Evolutionary conservation across 2,797 vertebrate genomes (phyloP).

Genomic region (Hyperoplus lanceolatus): DNA sequence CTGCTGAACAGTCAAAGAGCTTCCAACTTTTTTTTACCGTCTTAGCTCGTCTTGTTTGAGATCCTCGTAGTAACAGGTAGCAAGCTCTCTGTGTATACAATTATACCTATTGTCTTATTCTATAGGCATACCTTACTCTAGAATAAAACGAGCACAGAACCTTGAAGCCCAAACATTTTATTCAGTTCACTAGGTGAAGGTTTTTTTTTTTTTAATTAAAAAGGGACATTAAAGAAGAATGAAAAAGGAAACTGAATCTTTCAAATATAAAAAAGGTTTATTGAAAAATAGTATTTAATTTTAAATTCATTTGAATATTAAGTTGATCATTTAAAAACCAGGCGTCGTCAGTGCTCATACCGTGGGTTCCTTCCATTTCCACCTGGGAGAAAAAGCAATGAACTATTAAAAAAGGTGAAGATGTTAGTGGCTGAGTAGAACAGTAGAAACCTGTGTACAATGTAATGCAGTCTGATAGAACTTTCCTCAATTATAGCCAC

Average conservation of each 20-base stretch:
- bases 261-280: conserved; percentile 8
- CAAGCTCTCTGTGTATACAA: too few relatives aligned
- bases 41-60: neutral
- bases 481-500: neutral
- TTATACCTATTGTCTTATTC: too few relatives aligned
- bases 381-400: conserved; percentile 47
- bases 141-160: neutral
- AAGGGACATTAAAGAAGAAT: neutral
- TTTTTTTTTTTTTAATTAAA: too few relatives aligned
- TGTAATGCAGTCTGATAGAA: neutral
- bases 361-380: conserved; percentile 45
- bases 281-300: conserved; percentile 29
- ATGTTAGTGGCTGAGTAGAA: neutral
- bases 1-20: too few relatives aligned
- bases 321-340: conserved; percentile 46
- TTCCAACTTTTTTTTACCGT: neutral
- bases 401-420: neutral
- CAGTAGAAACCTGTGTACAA: neutral
- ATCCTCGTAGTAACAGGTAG: too few relatives aligned
- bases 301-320: conserved; percentile 20
- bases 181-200: neutral
- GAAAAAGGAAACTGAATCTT: neutral
- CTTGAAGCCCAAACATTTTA: neutral
- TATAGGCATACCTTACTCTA: too few relatives aligned
- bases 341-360: conserved; percentile 6